Conservation (phyloP, 2,888 invertebrate species). For the Nephrotoma flavescens region DNA sequence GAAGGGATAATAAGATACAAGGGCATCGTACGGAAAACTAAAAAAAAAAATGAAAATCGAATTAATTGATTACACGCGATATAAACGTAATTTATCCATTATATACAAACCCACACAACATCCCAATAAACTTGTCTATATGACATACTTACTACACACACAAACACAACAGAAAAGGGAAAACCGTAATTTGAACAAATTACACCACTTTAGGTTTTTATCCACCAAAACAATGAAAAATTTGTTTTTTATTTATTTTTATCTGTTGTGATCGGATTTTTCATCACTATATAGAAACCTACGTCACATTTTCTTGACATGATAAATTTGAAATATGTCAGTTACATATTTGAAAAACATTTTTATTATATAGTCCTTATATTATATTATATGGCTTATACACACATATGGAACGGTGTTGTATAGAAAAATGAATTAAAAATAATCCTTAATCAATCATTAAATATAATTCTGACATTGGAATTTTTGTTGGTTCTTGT, state of each 20-base stretch:
- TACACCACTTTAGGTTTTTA: background rate
- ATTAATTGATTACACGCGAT: background rate
- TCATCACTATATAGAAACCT: background rate
- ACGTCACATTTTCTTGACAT: background rate
- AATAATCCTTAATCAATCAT: background rate
- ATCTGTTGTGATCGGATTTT: background rate
- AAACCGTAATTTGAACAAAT: background rate
- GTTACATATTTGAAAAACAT: background rate
- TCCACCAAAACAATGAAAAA: background rate
- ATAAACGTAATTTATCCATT: background rate
- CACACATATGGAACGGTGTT: background rate
- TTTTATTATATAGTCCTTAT: background rate
- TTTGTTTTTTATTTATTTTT: background rate
- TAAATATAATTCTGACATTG: background rate
- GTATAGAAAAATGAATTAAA: background rate
- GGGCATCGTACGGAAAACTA: no score
- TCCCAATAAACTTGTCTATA: background rate
- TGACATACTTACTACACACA: background rate
- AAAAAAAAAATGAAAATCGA: background rate
- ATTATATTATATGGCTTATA: background rate
- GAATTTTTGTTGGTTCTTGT: background rate
- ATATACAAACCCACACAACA: background rate
- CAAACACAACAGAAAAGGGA: background rate
- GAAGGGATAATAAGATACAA: no score
- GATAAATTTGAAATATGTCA: background rate